Percentiles rank a stretch among this genome's conserved stretches.
These are phyloP conservation scores for Dendrolimus punctatus DNA, from an alignment of 1,140 invertebrate genomes.

Conservation along the genomic window DNA sequence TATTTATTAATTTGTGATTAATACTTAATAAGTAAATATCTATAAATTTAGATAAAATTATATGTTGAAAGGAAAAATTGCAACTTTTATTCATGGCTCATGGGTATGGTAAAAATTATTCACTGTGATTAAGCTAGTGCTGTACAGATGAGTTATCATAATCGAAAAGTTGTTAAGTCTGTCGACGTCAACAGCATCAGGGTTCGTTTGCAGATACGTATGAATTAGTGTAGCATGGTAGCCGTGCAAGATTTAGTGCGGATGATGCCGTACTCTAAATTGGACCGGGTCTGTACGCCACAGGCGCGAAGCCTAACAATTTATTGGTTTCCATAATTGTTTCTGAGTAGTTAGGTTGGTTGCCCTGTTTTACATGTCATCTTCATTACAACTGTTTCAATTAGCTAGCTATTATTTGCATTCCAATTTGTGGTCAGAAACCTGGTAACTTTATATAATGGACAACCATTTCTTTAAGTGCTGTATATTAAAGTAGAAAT, in stretches of 20 bases:
- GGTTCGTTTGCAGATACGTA: slow-evolving; percentile 43
- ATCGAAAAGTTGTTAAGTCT: slow-evolving; percentile 46
- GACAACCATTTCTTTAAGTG: neutral
- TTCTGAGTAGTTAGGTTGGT: slow-evolving; percentile 41
- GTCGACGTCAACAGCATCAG: slow-evolving; percentile 52
- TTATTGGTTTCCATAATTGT: slow-evolving; percentile 64
- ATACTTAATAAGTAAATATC: no score
- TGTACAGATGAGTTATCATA: slow-evolving; percentile 34
- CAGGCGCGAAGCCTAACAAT: slow-evolving; percentile 52
- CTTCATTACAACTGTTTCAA: slow-evolving; percentile 32
- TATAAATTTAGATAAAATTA: no score
- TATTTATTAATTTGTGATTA: no score
- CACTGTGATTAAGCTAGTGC: slow-evolving; percentile 14
- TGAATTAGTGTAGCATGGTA: slow-evolving; percentile 69
- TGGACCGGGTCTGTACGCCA: slow-evolving; percentile 50
- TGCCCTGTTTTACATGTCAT: slow-evolving; percentile 27
- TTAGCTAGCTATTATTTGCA: slow-evolving; percentile 2
- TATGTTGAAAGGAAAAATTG: no score
- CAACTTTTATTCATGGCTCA: no score
- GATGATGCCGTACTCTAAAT: slow-evolving; percentile 53
- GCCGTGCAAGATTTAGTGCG: slow-evolving; percentile 60
- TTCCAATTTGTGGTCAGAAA: no score
- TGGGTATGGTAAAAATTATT: no score
- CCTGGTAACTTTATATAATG: neutral
- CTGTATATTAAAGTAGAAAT: no score